phyloP scores from a whole-genome alignment of 1,140 invertebrate genomes.

The Colletes gigas region DNA sequence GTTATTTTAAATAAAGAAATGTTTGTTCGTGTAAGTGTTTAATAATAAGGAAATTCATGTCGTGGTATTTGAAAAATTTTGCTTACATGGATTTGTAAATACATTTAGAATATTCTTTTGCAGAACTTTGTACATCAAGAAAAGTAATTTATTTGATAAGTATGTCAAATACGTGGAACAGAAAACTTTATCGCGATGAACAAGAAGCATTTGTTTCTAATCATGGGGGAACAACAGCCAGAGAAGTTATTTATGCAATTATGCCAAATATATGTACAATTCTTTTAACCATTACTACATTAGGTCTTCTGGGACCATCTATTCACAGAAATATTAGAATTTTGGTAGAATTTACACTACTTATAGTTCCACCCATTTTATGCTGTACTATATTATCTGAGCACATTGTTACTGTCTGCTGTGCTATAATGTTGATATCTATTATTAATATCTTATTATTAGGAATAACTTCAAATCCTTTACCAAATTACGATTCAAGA shows the following conservation, averaged over 20 bases:
- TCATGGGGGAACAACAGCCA: constrained; percentile 68
- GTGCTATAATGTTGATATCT: constrained; percentile 58
- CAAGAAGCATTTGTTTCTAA: constrained; percentile 75
- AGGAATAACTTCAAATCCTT: constrained; percentile 61
- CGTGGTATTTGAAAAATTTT: neutral
- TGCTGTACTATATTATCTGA: constrained; percentile 79
- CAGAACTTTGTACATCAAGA: constrained; percentile 6
- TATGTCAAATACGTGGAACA: constrained; percentile 41
- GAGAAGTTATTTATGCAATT: constrained; percentile 78
- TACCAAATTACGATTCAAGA: neutral
- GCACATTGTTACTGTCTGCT: constrained; percentile 60
- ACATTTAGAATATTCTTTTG: constrained; percentile 1
- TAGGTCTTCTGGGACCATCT: constrained; percentile 50
- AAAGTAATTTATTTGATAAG: constrained; percentile 17
- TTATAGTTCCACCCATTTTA: constrained; percentile 80
- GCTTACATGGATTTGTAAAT: too few species aligned
- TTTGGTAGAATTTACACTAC: constrained; percentile 80
- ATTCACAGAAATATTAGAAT: constrained; percentile 59
- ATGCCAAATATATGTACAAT: constrained; percentile 77
- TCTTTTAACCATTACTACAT: constrained; percentile 68
- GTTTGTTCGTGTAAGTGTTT: neutral
- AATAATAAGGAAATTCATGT: neutral
- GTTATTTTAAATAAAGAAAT: neutral
- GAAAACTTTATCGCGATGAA: constrained; percentile 67
- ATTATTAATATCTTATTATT: constrained; percentile 58